Evolutionary conservation across 2,888 invertebrate species (phyloP).

Genomic region (Zootermopsis nevadensis): DNA sequence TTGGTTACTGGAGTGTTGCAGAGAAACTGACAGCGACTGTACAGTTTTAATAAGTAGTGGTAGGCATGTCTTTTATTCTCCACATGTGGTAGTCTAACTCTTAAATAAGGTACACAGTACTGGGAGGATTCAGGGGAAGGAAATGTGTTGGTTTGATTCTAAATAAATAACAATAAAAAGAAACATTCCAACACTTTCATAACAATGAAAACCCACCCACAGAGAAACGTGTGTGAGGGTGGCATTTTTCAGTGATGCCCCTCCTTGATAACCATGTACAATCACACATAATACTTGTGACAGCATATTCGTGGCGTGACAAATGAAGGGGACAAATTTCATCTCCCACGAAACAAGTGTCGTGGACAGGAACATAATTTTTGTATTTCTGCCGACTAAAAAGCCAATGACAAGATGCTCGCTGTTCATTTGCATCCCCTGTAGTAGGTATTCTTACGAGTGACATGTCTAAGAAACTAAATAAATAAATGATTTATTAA

Average conservation of each 20-base stretch:
- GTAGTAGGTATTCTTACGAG: too few relatives aligned
- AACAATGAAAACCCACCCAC: conserved; percentile 42
- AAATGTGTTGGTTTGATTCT: conserved; percentile 39
- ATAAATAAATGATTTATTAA: neutral
- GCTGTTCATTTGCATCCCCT: too few relatives aligned
- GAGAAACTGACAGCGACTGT: neutral
- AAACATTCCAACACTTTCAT: conserved; percentile 20
- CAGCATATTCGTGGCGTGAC: conserved; percentile 22
- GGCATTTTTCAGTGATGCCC: conserved; percentile 8
- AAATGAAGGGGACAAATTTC: neutral
- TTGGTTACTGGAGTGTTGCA: neutral
- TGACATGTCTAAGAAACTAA: neutral
- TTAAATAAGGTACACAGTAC: conserved; percentile 22
- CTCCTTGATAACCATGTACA: conserved; percentile 2
- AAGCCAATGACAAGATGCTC: neutral
- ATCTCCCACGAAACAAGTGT: neutral
- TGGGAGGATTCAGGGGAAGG: neutral
- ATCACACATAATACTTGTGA: conserved; percentile 38
- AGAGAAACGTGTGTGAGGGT: conserved; percentile 9
- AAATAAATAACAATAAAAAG: conserved; percentile 47
- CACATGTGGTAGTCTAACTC: conserved; percentile 23
- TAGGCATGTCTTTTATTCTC: neutral
- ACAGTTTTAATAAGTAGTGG: conserved; percentile 17
- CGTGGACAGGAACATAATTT: neutral
- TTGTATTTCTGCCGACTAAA: neutral